These are phyloP conservation scores for Hermaeophaga mercurialis DNA, from an alignment of 2,888 invertebrate genomes.

Conservation along the genomic window DNA sequence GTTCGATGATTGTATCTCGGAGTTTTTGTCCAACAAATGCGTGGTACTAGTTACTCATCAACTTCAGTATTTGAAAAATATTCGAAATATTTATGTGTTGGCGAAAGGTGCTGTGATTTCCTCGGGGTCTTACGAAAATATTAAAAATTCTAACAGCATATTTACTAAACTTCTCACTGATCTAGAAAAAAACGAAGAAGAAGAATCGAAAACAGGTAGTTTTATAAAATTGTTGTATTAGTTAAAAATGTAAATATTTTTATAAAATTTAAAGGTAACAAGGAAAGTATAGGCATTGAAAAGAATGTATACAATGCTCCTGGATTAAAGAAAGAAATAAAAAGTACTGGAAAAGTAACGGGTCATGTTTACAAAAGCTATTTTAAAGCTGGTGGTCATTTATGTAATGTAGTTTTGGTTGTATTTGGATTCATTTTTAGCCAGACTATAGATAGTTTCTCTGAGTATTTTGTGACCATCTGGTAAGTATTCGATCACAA, in stretches of 20 bases:
- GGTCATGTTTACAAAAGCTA: constrained; percentile 68
- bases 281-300: not conserved
- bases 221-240: no score
- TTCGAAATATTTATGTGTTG: constrained; percentile 61
- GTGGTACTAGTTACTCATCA: constrained; percentile 78
- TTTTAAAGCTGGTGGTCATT: constrained; percentile 74
- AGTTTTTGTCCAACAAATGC: constrained; percentile 69
- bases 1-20: constrained; percentile 76
- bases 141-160: constrained; percentile 68
- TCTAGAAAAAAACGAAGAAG: constrained; percentile 41
- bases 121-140: constrained; percentile 70
- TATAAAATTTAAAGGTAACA: constrained; percentile 3
- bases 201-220: constrained; percentile 27
- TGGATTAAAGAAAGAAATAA: constrained; percentile 61
- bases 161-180: constrained; percentile 62
- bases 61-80: constrained; percentile 67
- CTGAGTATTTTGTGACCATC: constrained; percentile 79
- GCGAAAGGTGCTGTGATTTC: constrained; percentile 63
- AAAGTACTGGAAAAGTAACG: constrained; percentile 63
- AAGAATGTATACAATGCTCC: constrained; percentile 8
- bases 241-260: no score
- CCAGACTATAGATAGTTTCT: constrained; percentile 66
- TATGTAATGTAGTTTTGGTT: constrained; percentile 52
- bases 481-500: no score
- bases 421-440: constrained; percentile 56